Base-by-base conservation (phyloP, 2,113 vertebrate genomes). In the Ploceus nigricollis region DNA sequence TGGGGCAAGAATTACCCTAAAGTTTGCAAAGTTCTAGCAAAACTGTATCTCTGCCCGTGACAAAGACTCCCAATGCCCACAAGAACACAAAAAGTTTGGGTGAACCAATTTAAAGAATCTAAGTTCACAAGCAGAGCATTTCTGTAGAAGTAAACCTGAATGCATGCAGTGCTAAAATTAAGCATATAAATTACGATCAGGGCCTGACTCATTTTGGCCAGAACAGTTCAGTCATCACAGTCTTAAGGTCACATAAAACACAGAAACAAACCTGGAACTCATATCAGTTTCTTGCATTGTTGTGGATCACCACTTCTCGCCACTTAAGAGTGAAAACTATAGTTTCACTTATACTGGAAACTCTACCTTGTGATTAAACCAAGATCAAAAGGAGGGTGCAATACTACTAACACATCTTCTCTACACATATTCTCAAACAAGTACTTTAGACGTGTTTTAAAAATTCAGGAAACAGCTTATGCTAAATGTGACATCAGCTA, bases 191-290 rank as follows among this genome's bases (percentile, higher is more conserved):
- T 19, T n/a, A 54, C 57, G 42, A 51, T 40, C 16, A 35, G 23
- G 24, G 13, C 31, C 56, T 31, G 39, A 23, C 8, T 54, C 4
- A 15, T 21, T 71, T 77, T 27, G 37, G 7, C 44, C 57, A 42
- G 51, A 57, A 22, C 4, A 58, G 6, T 28, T 42, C 15, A 10
- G 19, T 40, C 42, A 25, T 28, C 21, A 8, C 0, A 0, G 25
- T 11, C 16, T 44, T 33, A 73, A 48, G 14, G 28, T 8, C 30
- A 11, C 33, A 51, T 9, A 78, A 71, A 44, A 24, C 16, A 35
- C 21, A 35, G n/a, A 76, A 63, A 58, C 20, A 61, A 76, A n/a
- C 10, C 27, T 63, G 24, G 6, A 33, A 30, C 11, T 64, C 39
- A 6, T 3, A 9, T 24, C 35, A 13, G 18, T 39, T 53, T 73